phyloP scores from a whole-genome alignment of 2,888 invertebrate species.

The Apamea monoglypha region DNA sequence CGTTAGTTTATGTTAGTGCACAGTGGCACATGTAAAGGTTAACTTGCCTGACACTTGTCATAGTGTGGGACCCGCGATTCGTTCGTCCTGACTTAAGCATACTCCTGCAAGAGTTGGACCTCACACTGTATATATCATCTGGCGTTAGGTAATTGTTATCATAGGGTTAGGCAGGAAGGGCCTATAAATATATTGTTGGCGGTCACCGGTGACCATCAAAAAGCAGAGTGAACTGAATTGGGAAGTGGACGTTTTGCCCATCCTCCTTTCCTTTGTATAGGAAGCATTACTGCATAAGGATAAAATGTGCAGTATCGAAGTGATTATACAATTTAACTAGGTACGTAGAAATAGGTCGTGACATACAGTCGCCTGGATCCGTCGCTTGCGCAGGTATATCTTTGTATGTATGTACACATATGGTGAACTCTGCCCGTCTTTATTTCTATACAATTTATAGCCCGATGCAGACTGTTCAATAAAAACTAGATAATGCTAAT shows the following conservation, averaged over 20 bases:
- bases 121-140: no score
- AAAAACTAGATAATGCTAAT: conserved; percentile 32
- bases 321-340: background rate
- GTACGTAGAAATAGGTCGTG: conserved; percentile 34
- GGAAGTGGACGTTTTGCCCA: background rate
- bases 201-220: no score
- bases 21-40: no score
- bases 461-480: background rate
- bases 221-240: no score
- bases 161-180: no score
- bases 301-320: background rate
- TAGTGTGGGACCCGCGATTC: no score
- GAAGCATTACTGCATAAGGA: background rate
- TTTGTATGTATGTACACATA: background rate
- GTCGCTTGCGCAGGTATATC: background rate
- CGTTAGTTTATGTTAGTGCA: no score
- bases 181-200: no score
- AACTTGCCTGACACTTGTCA: no score
- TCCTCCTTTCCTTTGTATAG: background rate
- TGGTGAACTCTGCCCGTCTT: conserved; percentile 31
- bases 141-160: no score
- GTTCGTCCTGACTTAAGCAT: no score
- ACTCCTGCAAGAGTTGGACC: no score
- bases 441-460: conserved; percentile 29
- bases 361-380: conserved; percentile 2